These are phyloP conservation scores for Podiceps cristatus DNA, from an alignment of 2,113 vertebrate species.

Conservation along the genomic window DNA sequence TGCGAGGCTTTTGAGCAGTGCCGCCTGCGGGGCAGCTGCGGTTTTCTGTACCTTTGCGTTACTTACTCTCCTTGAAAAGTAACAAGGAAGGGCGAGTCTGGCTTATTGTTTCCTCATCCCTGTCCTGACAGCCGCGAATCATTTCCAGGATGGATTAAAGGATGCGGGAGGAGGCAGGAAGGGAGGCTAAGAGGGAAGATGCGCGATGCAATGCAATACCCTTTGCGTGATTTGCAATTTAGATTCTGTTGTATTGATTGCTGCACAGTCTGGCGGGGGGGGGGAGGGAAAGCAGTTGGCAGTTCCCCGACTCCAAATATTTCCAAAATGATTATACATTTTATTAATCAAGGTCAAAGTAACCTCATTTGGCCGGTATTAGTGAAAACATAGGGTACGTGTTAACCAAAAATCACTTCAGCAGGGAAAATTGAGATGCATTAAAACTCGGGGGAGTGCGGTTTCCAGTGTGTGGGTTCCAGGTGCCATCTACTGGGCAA, in stretches of 20 bases:
- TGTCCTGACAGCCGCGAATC: neutral
- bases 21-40: neutral
- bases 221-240: conserved; percentile 38
- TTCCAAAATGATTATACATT: conserved; percentile 63
- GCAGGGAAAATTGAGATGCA: conserved; percentile 7
- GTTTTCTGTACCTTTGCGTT: neutral
- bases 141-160: conserved; percentile 15
- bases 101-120: neutral
- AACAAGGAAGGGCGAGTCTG: neutral
- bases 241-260: conserved; percentile 57
- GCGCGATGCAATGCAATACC: neutral
- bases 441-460: neutral
- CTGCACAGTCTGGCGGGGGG: neutral
- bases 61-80: neutral
- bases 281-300: neutral
- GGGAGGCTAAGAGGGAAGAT: neutral
- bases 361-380: conserved; percentile 62
- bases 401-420: conserved; percentile 71
- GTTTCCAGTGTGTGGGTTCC: neutral
- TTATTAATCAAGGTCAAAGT: conserved; percentile 74
- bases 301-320: conserved; percentile 38
- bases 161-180: neutral
- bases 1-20: too few species aligned
- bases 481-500: conserved; percentile 70
- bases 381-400: conserved; percentile 52